phyloP scores from a whole-genome alignment of 2,113 vertebrate genomes.

The Sinocyclocheilus maitianheensis region DNA sequence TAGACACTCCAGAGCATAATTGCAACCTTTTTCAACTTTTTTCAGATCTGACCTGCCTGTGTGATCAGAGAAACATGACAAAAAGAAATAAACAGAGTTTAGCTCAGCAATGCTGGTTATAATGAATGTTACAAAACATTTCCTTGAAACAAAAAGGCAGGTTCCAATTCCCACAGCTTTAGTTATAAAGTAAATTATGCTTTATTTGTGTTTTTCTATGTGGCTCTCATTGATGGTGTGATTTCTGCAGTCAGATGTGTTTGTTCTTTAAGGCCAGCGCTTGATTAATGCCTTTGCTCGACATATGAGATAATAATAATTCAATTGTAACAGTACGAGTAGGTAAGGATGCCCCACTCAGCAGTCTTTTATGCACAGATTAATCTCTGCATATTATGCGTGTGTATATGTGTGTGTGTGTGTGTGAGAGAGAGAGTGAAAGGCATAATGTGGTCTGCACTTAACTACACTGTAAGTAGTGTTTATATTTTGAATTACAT shows the following conservation, averaged over 20 bases:
- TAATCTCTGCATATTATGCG: not conserved
- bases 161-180: not conserved
- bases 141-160: not conserved
- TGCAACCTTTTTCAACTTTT: slow-evolving; percentile 13
- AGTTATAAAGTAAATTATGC: not conserved
- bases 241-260: not conserved
- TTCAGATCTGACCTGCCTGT: slow-evolving; percentile 8
- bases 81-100: not conserved
- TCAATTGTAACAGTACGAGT: not conserved
- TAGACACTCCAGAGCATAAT: slow-evolving; percentile 1
- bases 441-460: not conserved
- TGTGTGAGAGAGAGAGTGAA: not conserved
- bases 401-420: too few relatives aligned
- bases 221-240: not conserved
- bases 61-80: not conserved
- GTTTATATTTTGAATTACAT: not conserved
- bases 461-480: not conserved
- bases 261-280: not conserved
- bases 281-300: not conserved
- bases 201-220: not conserved
- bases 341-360: not conserved
- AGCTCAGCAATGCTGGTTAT: not conserved
- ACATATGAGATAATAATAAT: not conserved
- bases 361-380: slow-evolving; percentile 3
- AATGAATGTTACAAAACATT: not conserved